These are phyloP conservation scores for Numida meleagris DNA, from an alignment of 2,113 vertebrate genomes.

Conservation along the genomic window DNA sequence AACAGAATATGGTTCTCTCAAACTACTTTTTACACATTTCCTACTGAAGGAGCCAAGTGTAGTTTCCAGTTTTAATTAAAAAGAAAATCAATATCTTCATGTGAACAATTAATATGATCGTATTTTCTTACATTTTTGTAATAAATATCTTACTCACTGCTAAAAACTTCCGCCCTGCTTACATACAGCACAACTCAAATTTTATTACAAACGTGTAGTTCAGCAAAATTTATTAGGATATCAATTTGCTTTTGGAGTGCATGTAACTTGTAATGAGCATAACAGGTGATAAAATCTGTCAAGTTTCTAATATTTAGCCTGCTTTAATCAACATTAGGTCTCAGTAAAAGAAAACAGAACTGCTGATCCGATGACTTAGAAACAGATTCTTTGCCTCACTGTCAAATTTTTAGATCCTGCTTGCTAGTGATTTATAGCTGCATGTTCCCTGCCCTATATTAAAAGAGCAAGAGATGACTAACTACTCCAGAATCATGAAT, in stretches of 20 bases:
- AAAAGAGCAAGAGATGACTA: background rate
- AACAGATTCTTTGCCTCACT: background rate
- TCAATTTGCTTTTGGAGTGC: background rate
- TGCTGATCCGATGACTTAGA: background rate
- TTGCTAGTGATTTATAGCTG: constrained; percentile 2
- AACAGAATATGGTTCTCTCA: background rate
- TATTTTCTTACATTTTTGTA: background rate
- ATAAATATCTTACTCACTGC: background rate
- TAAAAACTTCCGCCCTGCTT: background rate
- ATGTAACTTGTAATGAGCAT: background rate
- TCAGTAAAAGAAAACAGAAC: background rate
- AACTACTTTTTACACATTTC: background rate
- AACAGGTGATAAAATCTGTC: background rate
- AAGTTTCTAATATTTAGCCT: background rate
- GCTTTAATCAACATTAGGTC: constrained; percentile 1
- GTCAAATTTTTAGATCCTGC: background rate
- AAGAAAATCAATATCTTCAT: background rate
- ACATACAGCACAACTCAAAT: background rate
- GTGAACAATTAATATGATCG: no score
- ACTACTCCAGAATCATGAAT: background rate
- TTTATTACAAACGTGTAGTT: background rate
- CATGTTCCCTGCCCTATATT: background rate
- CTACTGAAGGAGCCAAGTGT: background rate
- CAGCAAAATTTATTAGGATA: background rate
- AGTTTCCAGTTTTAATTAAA: background rate